Base-by-base conservation (phyloP, 2,888 invertebrate genomes). In the Norana najaformis region DNA sequence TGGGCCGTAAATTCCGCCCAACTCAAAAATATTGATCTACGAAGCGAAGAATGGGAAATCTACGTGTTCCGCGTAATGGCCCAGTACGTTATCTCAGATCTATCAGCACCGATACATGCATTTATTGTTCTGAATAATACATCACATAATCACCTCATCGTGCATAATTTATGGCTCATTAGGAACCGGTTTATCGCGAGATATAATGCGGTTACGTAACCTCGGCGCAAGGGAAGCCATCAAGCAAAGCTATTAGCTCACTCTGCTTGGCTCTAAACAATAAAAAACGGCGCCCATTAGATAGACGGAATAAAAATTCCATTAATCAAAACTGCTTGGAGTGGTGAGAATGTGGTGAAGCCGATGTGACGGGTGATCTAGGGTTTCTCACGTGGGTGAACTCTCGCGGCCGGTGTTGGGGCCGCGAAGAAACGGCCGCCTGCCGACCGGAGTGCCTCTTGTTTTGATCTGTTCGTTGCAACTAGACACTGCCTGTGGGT, bases 31-130 rank as follows among this genome's bases (percentile, higher is more conserved):
- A n/a, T 69, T 69, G 69, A 69, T 69, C 69, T 69, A 69, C n/a
- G 47, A 47, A 47, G 23, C 1, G 11, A 13, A n/a, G 8, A n/a
- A 30, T 0, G 69, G 11, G 30, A 69, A n/a, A 30, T 69, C n/a
- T 69, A 69, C 69, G n/a, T n/a, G 13, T 8, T 47, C 23, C 69
- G 69, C n/a, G n/a, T 69, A 69, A 69, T 69, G 69, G 69, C 69
- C 30, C 4, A 13, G 8, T n/a, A n/a, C 69, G 69, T 69, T 69
- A 69, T 69, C 69, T 69, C 69, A 8, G 8, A 69, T 69, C 69
- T 69, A 69, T 69, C 69, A n/a, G 69, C 69, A 69, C 69, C 69
- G 69, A 69, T 69, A 69, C 69, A n/a, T 69, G 69, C 69, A 69
- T 69, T 69, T 69, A 69, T 69, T 69, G 69, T 69, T n/a, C 30